These are phyloP conservation scores for Pseudorhombus dupliciocellatus DNA, from an alignment of 2,113 vertebrate species.

Conservation along the genomic window DNA sequence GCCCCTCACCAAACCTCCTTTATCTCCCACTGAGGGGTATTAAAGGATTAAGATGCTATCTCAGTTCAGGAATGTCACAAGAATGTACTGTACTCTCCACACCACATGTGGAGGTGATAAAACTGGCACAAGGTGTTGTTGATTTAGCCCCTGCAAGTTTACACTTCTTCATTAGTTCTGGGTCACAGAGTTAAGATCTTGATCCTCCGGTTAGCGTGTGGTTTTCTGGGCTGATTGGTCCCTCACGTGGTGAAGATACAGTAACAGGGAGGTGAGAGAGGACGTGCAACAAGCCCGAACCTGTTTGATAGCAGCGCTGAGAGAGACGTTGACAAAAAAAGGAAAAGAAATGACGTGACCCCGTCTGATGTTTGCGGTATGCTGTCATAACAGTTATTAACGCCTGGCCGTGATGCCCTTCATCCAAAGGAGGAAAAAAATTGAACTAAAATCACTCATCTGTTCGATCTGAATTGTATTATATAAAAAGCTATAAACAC, in stretches of 20 bases:
- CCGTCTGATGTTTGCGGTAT: constrained; percentile 41
- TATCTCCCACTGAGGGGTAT: constrained; percentile 44
- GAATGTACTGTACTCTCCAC: constrained; percentile 21
- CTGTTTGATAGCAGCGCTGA: constrained; percentile 35
- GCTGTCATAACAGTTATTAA: constrained; percentile 46
- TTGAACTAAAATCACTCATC: neutral
- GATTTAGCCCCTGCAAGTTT: constrained; percentile 2
- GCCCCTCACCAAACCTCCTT: constrained; percentile 22
- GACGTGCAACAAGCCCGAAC: constrained; percentile 57
- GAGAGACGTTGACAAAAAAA: constrained; percentile 29
- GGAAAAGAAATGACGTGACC: constrained; percentile 6
- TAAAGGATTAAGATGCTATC: constrained; percentile 68
- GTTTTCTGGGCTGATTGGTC: constrained; percentile 20
- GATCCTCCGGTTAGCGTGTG: neutral
- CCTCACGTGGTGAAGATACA: constrained; percentile 9
- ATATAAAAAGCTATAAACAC: constrained; percentile 4
- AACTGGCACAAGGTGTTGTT: neutral
- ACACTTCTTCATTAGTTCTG: constrained; percentile 9
- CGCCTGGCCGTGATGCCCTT: constrained; percentile 9
- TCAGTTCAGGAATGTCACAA: constrained; percentile 50
- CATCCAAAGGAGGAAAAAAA: constrained; percentile 4
- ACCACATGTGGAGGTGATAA: neutral
- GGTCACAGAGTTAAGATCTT: neutral
- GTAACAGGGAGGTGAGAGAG: constrained; percentile 5
- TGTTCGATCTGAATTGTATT: neutral